Evolutionary conservation across 2,113 vertebrate genomes (phyloP).

Genomic region (Mormyrus iriodes): DNA sequence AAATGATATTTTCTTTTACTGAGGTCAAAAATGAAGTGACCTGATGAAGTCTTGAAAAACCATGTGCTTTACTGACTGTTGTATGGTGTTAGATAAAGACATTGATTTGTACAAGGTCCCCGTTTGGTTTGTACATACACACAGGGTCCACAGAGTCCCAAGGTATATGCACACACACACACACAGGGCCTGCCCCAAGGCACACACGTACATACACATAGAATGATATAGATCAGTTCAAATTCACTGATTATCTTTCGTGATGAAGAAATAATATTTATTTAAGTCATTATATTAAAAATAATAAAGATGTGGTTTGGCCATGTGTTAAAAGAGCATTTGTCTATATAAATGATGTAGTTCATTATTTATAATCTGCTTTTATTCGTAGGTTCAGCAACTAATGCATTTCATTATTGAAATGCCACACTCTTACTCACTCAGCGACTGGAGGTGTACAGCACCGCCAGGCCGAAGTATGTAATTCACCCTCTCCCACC

Average conservation of each 20-base stretch:
- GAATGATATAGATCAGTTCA: background rate
- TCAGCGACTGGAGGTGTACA: background rate
- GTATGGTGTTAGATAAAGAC: background rate
- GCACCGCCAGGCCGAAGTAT: background rate
- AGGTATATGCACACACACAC: too few relatives aligned
- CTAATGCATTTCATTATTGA: constrained; percentile 3
- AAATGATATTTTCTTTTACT: background rate
- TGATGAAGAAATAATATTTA: background rate
- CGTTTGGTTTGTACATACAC: background rate
- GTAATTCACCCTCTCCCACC: background rate
- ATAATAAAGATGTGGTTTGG: background rate
- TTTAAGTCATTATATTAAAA: background rate
- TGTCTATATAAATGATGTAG: background rate
- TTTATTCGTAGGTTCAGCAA: background rate
- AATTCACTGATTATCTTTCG: background rate
- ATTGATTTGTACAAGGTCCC: background rate
- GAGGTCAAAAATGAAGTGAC: constrained; percentile 1
- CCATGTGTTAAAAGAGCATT: background rate
- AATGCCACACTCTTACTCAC: background rate
- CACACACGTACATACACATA: background rate
- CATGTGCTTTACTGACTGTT: background rate
- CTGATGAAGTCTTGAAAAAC: background rate
- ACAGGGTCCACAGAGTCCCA: background rate
- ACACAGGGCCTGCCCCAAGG: background rate
- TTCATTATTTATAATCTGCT: background rate